Base-by-base conservation (phyloP, 2,113 vertebrate species). In the Eublepharis macularius region DNA sequence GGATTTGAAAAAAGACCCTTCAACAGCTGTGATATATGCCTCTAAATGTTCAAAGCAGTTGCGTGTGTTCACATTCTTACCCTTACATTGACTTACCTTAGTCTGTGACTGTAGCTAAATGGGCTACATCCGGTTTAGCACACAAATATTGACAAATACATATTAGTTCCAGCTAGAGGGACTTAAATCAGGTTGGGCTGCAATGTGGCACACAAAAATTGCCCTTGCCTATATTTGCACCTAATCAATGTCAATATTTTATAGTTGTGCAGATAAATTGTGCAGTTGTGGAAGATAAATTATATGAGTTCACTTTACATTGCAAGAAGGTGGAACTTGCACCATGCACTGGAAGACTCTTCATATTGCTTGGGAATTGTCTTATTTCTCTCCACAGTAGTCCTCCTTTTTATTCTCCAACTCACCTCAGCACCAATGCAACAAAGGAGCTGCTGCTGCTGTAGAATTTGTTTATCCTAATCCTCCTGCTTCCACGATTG, bases 221-320 rank as follows among this genome's bases (percentile, higher is more conserved):
- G 1, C 41, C 29, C 60, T 65, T 86, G 41, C 1, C n/a, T 76
- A 69, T 10, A 11, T 63, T 54, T 57, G 49, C 49, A 86, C 45
- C 51, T 65, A 90, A 80, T 39, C 16, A 32, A 17, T 0, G 0
- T 65, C 0, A 0, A 4, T 21, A 4, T 1, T 57, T 54, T 57
- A 12, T 32, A 26, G 2, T 79, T 78, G 29, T 0, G 0, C 63
- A 66, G 9, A 69, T 24, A 69, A 75, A n/a, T n/a, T n/a, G n/a
- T n/a, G n/a, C n/a, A n/a, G 4, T 26, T 32, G n/a, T n/a, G 49
- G 19, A 36, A 74, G 54, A 57, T 63, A 54, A 5, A 54, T 43
- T 17, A 19, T 72, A 57, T 72, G 34, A 14, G 49, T n/a, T 51
- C 19, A 49, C 21, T 65, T 81, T 69, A 24, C 32, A 69, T n/a